Evolutionary conservation across 2,113 vertebrate genomes (phyloP).

Genomic region (Notiomystis cincta): DNA sequence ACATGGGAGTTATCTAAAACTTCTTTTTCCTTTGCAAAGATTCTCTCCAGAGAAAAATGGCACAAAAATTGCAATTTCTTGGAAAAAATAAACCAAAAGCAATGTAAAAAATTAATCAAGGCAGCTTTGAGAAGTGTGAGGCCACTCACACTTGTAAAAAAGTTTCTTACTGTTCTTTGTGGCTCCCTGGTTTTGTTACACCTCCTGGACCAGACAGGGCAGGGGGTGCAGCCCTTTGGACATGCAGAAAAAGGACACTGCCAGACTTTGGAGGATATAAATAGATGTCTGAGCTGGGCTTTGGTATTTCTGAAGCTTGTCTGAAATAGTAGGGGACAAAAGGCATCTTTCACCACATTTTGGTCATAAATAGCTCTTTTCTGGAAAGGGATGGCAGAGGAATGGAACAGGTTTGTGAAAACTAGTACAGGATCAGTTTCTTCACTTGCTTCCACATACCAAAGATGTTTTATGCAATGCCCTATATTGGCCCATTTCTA

Average conservation of each 20-base stretch:
- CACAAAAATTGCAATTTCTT: background rate
- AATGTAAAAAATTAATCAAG: background rate
- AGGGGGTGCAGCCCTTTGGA: background rate
- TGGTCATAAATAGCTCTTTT: background rate
- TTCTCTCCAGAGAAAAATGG: background rate
- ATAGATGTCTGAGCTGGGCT: background rate
- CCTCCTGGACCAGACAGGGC: accelerated
- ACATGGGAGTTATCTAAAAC: background rate
- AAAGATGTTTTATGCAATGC: background rate
- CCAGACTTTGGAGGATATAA: background rate
- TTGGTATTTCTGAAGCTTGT: background rate
- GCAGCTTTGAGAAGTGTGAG: background rate
- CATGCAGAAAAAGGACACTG: background rate
- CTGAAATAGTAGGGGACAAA: background rate
- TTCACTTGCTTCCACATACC: background rate
- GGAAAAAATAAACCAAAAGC: accelerated
- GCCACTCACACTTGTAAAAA: background rate
- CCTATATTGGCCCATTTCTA: background rate
- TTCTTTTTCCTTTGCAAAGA: background rate
- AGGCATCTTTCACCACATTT: background rate
- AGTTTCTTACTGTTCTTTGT: background rate
- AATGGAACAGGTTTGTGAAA: background rate
- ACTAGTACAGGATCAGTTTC: background rate
- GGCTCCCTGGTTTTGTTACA: background rate
- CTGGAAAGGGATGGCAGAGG: background rate